These are phyloP conservation scores for Mnemiopsis leidyi DNA, from an alignment of 37 sponge, comb jelly and placozoan species.

Conservation along the genomic window DNA sequence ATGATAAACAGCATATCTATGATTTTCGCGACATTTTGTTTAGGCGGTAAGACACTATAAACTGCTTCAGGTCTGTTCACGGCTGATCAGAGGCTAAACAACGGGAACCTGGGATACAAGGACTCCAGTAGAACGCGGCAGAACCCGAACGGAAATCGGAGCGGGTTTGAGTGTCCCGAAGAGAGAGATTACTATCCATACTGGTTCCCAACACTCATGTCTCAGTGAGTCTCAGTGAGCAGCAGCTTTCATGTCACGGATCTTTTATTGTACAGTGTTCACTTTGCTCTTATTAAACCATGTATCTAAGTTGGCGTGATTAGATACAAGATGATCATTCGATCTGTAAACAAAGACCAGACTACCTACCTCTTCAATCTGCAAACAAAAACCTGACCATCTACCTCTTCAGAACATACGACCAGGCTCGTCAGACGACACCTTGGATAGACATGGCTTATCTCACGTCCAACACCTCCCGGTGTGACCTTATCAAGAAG, in stretches of 20 bases:
- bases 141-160: slow-evolving; percentile 94
- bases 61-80: slow-evolving; percentile 72
- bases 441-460: slow-evolving; percentile 94
- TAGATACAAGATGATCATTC: too few species aligned
- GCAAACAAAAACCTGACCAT: too few species aligned
- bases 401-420: too few species aligned
- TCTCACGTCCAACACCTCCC: slow-evolving; percentile 74
- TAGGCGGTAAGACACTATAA: too few species aligned
- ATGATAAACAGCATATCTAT: too few species aligned
- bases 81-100: slow-evolving; percentile 85
- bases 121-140: slow-evolving; percentile 89
- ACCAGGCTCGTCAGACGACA: background rate
- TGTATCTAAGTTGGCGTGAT: too few species aligned
- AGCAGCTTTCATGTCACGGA: too few species aligned
- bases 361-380: too few species aligned
- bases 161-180: slow-evolving; percentile 98
- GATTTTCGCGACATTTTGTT: too few species aligned
- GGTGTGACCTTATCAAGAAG: slow-evolving; percentile 68
- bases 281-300: too few species aligned
- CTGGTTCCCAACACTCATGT: slow-evolving; percentile 91
- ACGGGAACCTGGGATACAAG: slow-evolving; percentile 68
- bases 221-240: background rate
- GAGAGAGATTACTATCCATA: slow-evolving; percentile 99
- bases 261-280: too few species aligned
- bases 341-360: too few species aligned